Evolutionary conservation across 1,140 invertebrate genomes (phyloP).

Genomic region (Armadillidium nasatum): DNA sequence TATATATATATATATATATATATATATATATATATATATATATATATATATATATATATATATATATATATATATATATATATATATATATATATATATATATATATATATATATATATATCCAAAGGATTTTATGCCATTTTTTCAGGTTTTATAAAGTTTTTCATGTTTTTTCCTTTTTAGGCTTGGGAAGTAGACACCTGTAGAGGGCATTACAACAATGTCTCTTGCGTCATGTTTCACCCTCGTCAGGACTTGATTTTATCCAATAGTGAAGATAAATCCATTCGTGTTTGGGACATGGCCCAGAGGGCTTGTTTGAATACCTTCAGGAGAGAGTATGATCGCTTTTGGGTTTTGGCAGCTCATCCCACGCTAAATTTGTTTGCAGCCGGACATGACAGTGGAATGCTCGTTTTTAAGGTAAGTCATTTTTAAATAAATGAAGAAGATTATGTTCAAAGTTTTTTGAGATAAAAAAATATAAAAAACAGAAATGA

Average conservation of each 20-base stretch:
- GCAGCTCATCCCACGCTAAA: constrained; percentile 71
- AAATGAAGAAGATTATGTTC: no score
- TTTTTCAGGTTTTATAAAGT: no score
- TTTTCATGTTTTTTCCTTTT: constrained; percentile 20
- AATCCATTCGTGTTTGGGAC: constrained; percentile 97
- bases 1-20: no score
- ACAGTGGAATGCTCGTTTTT: constrained; percentile 83
- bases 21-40: no score
- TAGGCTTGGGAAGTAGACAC: constrained; percentile 98
- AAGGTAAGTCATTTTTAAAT: constrained; percentile 50
- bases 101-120: no score
- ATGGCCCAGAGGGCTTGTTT: constrained; percentile 96
- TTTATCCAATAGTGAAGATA: constrained; percentile 96
- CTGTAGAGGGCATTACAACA: constrained; percentile 98
- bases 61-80: no score
- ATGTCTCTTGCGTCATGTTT: constrained; percentile 96
- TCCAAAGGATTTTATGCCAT: no score
- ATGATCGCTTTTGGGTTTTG: constrained; percentile 92
- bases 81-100: no score
- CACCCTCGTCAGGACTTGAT: constrained; percentile 96
- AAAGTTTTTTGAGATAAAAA: no score
- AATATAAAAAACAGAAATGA: no score
- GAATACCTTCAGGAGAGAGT: constrained; percentile 89
- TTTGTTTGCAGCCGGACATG: constrained; percentile 83
- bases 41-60: no score